Conservation (phyloP, 2,797 vertebrate genomes). For the Rhinichthys osculus region DNA sequence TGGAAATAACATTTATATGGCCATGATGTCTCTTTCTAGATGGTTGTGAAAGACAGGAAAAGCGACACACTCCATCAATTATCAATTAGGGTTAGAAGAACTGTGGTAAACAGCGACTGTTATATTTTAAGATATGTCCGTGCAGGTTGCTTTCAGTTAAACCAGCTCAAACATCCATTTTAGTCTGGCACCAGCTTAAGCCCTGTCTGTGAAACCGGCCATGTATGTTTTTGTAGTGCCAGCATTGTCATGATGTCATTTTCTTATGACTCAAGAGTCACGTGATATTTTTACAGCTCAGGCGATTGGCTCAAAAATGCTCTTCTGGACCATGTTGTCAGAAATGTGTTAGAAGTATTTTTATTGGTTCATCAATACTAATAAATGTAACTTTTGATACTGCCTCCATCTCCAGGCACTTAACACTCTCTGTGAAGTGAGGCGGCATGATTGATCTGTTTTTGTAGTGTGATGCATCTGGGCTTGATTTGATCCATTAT, state of each 20-base stretch:
- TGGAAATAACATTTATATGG: no score
- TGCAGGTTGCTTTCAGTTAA: no score
- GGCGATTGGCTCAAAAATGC: neutral
- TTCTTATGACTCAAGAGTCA: neutral
- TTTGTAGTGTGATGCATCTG: constrained; percentile 18
- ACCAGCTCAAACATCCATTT: no score
- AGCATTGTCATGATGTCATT: neutral
- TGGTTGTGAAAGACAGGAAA: no score
- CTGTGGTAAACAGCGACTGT: no score
- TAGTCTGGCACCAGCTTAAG: no score
- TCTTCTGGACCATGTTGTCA: constrained; percentile 4
- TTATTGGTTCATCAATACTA: constrained; percentile 49
- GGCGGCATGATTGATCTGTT: constrained; percentile 37
- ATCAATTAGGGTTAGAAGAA: no score
- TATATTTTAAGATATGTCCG: no score
- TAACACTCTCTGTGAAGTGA: constrained; percentile 33
- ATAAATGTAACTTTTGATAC: constrained; percentile 41
- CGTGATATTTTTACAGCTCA: neutral
- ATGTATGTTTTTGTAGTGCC: neutral
- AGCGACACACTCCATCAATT: no score
- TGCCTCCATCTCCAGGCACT: constrained; percentile 13
- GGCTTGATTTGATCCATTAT: constrained; percentile 25
- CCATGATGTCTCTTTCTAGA: no score
- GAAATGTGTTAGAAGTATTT: constrained; percentile 25
- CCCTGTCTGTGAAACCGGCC: no score